Evolutionary conservation across 2,888 invertebrate species (phyloP).

Genomic region (Eupithecia centaureata): DNA sequence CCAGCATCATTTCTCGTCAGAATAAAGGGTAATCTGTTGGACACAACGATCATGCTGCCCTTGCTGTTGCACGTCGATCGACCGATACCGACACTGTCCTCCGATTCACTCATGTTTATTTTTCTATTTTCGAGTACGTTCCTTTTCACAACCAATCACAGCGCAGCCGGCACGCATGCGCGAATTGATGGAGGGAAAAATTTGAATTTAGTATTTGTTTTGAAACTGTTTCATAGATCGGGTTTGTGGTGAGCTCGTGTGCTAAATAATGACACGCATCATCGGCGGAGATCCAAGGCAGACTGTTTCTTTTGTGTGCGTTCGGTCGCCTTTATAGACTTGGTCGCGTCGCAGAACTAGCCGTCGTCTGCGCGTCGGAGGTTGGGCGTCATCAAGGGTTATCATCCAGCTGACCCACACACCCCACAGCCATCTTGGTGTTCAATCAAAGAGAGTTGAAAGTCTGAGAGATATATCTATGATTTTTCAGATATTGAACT

Average conservation of each 20-base stretch:
- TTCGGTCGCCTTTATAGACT: constrained; percentile 77
- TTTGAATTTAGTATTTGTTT: constrained; percentile 54
- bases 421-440: constrained; percentile 56
- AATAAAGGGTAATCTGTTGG: constrained; percentile 95
- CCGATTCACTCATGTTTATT: constrained; percentile 70
- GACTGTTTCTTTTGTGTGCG: constrained; percentile 75
- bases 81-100: constrained; percentile 56
- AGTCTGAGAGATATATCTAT: constrained; percentile 39
- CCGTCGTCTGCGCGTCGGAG: constrained; percentile 66
- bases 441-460: constrained; percentile 52
- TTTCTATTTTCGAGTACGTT: constrained; percentile 56
- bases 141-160: constrained; percentile 74
- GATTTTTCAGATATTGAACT: not conserved
- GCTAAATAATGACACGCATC: constrained; percentile 64
- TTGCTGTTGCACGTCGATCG: constrained; percentile 82
- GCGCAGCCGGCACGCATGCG: constrained; percentile 70
- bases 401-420: constrained; percentile 69
- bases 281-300: constrained; percentile 72
- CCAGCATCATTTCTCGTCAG: constrained; percentile 90
- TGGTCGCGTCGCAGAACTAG: constrained; percentile 66
- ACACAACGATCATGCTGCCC: constrained; percentile 94
- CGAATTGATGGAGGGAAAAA: constrained; percentile 64
- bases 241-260: constrained; percentile 54
- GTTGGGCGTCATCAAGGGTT: constrained; percentile 67
- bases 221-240: constrained; percentile 61